Evolutionary conservation across 2,888 invertebrate species (phyloP).

Genomic region (Piscicola geometra): DNA sequence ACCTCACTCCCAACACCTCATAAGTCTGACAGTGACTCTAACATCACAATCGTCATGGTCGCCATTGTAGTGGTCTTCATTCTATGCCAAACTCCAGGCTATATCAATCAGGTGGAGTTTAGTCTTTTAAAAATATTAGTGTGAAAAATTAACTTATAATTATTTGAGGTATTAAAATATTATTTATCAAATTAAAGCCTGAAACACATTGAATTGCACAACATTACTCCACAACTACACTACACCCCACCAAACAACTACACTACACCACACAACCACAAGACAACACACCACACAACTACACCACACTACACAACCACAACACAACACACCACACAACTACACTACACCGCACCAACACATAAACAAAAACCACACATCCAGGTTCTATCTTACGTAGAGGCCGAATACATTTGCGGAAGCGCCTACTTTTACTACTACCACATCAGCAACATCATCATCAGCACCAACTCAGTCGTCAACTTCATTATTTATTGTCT

Average conservation of each 20-base stretch:
- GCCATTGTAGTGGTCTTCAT: conserved; percentile 44
- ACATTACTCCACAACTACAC: not conserved
- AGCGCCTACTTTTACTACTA: conserved; percentile 43
- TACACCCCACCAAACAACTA: not conserved
- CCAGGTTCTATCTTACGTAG: conserved; percentile 19
- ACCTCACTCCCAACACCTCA: not conserved
- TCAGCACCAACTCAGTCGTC: conserved; percentile 43
- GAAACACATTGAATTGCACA: not conserved
- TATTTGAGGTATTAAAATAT: too few species aligned
- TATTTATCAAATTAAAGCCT: too few species aligned
- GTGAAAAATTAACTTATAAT: not conserved
- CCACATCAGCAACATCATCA: conserved; percentile 44
- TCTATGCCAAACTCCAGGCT: conserved; percentile 44
- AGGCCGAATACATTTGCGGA: conserved; percentile 41
- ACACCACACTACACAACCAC: too few species aligned
- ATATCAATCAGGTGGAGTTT: conserved; percentile 42
- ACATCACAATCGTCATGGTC: conserved; percentile 44
- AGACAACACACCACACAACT: too few species aligned
- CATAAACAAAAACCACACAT: not conserved
- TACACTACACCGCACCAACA: too few species aligned
- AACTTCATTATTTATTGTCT: conserved; percentile 45
- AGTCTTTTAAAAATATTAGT: not conserved
- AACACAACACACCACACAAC: too few species aligned
- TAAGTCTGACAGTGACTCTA: conserved; percentile 41
- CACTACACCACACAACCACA: too few species aligned